Base-by-base conservation (phyloP, 2,797 vertebrate genomes). In the Coreius guichenoti region DNA sequence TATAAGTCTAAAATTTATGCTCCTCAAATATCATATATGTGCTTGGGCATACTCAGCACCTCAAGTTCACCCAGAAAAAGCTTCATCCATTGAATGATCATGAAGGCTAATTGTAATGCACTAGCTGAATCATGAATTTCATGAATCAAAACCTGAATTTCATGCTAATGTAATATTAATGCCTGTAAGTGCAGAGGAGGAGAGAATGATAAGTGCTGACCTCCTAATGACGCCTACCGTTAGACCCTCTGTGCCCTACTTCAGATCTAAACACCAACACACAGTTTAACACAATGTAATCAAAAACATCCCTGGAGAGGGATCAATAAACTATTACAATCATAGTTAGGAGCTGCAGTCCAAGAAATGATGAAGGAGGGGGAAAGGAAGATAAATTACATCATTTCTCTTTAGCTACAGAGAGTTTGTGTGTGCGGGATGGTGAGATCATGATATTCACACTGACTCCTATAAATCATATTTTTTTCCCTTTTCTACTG, bases 81-180 rank as follows among this genome's bases (percentile, higher is more conserved):
- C 29, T 31, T 21, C 8, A 13, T 31, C 47, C 5, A 33, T 8
- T 54, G 17, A 54, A 33, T 33, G 17, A 21, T 45, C 43, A 29
- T 54, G 12, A 36, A 56, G 31, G 2, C 13, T 58, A 77, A 54
- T 33, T 75, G 49, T 12, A 75, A 39, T 36, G 51, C 23, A 26
- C 23, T 39, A 13, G 23, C 33, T 58, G 2, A 76, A 76, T 19
- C 51, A 39, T 63, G 54, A n/a, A n/a, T n/a, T n/a, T n/a, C n/a
- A n/a, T n/a, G n/a, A n/a, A n/a, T n/a, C n/a, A n/a, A n/a, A n/a
- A n/a, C n/a, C n/a, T n/a, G n/a, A n/a, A n/a, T n/a, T 67, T 79
- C 68, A 16, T 14, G 4, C 67, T 81, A 43, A 73, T 83, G 26
- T 45, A 83, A 80, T 69, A 83, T 80, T 43, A 83, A 83, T 80